A percentile compares a stretch with the other conserved stretches of the same genome.
Evolutionary conservation across 1,140 invertebrate species (phyloP).

Genomic region (Portunus trituberculatus): DNA sequence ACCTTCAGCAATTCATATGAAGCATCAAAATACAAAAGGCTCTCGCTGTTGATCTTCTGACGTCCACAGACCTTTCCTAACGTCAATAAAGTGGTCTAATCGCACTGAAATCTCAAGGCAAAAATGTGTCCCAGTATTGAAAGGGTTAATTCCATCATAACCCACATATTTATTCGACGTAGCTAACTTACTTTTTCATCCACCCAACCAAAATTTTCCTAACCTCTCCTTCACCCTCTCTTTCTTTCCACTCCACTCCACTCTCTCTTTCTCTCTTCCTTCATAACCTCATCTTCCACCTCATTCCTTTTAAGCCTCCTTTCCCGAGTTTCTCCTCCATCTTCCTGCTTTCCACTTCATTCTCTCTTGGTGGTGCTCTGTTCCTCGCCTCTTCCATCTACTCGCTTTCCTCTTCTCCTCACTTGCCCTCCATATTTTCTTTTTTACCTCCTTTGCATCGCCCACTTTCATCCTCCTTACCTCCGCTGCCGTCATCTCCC

Average conservation of each 20-base stretch:
- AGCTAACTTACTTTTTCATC: no score
- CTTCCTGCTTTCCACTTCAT: background rate
- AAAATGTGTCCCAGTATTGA: no score
- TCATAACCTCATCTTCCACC: background rate
- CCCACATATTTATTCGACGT: no score
- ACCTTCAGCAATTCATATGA: no score
- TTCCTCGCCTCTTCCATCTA: background rate
- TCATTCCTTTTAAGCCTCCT: background rate
- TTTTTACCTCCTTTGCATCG: background rate
- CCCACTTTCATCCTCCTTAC: background rate
- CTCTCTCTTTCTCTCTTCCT: slow-evolving; percentile 27
- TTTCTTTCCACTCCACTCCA: background rate
- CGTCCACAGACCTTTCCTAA: no score
- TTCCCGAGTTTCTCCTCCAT: background rate
- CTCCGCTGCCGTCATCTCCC: slow-evolving; percentile 12
- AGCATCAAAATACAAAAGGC: no score
- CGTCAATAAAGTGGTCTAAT: no score
- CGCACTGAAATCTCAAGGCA: no score
- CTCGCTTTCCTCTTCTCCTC: background rate
- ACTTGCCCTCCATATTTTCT: background rate
- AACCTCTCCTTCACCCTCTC: background rate
- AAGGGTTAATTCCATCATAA: no score
- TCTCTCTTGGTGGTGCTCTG: background rate
- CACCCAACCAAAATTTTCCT: no score
- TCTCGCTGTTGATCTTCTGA: no score